phyloP scores from a whole-genome alignment of 1,140 invertebrate species.

The Lucilia sericata region DNA sequence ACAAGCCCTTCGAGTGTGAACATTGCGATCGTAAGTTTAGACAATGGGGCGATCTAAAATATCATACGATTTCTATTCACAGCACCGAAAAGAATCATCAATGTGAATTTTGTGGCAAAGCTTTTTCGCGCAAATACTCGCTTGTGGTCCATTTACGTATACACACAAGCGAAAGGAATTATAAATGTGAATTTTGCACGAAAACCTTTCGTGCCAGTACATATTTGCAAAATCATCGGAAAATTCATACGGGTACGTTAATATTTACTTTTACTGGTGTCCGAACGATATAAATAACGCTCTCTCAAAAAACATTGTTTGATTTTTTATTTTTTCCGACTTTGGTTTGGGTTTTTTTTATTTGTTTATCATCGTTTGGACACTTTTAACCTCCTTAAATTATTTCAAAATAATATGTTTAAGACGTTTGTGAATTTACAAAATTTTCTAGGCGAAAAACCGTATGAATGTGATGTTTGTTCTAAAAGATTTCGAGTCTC shows the following conservation, averaged over 20 bases:
- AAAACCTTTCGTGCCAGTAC: slow-evolving; percentile 86
- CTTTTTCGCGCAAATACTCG: slow-evolving; percentile 93
- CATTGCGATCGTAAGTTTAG: slow-evolving; percentile 81
- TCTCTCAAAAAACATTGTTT: too few species aligned
- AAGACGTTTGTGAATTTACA: too few species aligned
- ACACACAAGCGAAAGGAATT: slow-evolving; percentile 91
- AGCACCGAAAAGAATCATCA: slow-evolving; percentile 84
- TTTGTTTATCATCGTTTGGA: too few species aligned
- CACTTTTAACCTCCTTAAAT: too few species aligned
- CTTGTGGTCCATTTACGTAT: slow-evolving; percentile 90
- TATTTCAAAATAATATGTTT: too few species aligned
- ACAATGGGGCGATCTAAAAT: slow-evolving; percentile 90
- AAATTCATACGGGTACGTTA: slow-evolving; percentile 86
- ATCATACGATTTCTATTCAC: slow-evolving; percentile 89
- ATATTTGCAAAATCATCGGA: slow-evolving; percentile 86
- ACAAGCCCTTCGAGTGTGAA: slow-evolving; percentile 84
- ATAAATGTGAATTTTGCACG: slow-evolving; percentile 86
- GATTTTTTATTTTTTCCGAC: background rate
- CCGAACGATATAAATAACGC: too few species aligned
- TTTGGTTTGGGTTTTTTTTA: too few species aligned
- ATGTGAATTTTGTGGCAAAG: slow-evolving; percentile 92
- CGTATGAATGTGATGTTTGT: slow-evolving; percentile 82
- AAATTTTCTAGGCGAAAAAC: slow-evolving; percentile 76
- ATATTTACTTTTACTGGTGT: too few species aligned
- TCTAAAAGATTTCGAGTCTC: slow-evolving; percentile 86